Evolutionary conservation across 2,797 vertebrate species (phyloP).

Genomic region (Schizopygopsis pylzovi): DNA sequence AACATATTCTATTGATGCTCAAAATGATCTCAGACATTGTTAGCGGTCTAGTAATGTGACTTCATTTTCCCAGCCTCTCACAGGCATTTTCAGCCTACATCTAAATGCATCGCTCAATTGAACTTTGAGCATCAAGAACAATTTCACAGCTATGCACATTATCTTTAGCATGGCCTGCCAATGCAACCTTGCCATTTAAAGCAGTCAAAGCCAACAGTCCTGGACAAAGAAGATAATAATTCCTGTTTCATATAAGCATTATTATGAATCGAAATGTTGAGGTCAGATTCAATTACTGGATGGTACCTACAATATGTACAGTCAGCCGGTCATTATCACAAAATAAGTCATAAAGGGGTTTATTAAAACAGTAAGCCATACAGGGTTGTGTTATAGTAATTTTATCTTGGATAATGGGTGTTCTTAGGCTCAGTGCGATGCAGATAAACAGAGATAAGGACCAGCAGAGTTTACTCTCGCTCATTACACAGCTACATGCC

Average conservation of each 20-base stretch:
- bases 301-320: background rate
- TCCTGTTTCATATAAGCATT: slow-evolving; percentile 5
- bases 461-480: background rate
- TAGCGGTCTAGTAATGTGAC: background rate
- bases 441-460: slow-evolving; percentile 11
- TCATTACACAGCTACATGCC: background rate
- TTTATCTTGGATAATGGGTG: background rate
- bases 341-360: no score
- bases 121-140: slow-evolving; percentile 67
- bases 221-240: slow-evolving; percentile 41
- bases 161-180: slow-evolving; percentile 66
- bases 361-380: background rate
- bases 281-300: background rate
- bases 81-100: slow-evolving; percentile 50
- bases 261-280: background rate
- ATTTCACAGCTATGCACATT: slow-evolving; percentile 75
- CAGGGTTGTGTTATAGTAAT: background rate
- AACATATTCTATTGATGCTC: background rate
- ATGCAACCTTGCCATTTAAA: slow-evolving; percentile 65
- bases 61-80: slow-evolving; percentile 12
- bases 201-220: slow-evolving; percentile 48
- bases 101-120: slow-evolving; percentile 41
- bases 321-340: background rate
- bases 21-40: background rate
- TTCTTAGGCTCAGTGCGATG: background rate